Evolutionary conservation across 2,113 vertebrate species (phyloP), one percentile per base, ranked within the genome.

Genomic region (Meriones unguiculatus): DNA sequence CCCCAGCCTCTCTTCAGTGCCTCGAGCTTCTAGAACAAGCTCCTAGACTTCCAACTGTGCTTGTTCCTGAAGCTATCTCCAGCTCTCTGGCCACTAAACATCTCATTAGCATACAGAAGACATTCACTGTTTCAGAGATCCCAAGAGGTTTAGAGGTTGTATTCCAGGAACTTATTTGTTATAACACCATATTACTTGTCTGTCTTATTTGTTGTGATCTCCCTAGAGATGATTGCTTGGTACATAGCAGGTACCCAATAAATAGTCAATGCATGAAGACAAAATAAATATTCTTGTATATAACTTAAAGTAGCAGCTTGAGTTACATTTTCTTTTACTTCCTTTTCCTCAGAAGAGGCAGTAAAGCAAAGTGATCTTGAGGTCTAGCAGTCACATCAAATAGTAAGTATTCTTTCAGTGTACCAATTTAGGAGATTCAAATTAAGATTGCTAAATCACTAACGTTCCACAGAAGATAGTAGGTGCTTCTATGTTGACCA

Each of bases 391-490:
- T 96, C 11, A 77, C 69, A 62, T 50, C n/a, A 50, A 91, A 59
- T 76, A 95, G 52, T 9, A 25, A 85, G 25, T 72, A 52, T 73
- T 65, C 13, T 73, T 52, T 50, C 1, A 77, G 50, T 38, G 65
- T 72, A 30, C 50, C 54, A 92, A 38, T 64, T 69, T 54, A 90
- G 38, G 28, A 32, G 30, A 93, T 24, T 94, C 64, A 95, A 94
- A 95, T 90, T n/a, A 90, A 92, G 84, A 22, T 9, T 59, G 35
- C 41, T 54, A 78, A 92, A 82, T 90, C 91, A 95, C 95, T 90
- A 89, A 78, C 28, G 54, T 93, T 89, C 73, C 65, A 77, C 77
- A 91, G 84, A 93, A 90, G 64, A 87, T 90, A 7, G 78, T 64
- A 11, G 24, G 20, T 64, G 28, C 65, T 94, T 90, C 75, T 8